Percentiles rank a stretch among this genome's conserved stretches.
These are phyloP conservation scores for Buteo buteo DNA, from an alignment of 2,113 vertebrate genomes.

Conservation along the genomic window DNA sequence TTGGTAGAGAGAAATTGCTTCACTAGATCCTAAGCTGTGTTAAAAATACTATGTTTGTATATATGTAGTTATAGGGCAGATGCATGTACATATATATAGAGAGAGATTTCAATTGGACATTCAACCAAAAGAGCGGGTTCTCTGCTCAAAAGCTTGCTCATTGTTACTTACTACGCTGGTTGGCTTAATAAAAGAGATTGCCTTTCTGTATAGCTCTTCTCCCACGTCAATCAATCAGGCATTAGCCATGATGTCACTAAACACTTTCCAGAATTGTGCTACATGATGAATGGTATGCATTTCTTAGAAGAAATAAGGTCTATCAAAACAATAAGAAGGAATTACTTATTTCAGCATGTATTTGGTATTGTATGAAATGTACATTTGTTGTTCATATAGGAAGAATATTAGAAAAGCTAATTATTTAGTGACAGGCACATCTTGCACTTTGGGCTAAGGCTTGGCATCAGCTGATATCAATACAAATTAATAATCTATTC, in stretches of 20 bases:
- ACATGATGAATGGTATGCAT: accelerated
- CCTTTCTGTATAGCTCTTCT: background rate
- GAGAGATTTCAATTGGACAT: background rate
- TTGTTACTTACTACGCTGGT: background rate
- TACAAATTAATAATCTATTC: background rate
- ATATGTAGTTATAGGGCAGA: background rate
- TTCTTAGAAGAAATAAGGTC: background rate
- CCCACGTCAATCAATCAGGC: background rate
- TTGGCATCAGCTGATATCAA: background rate
- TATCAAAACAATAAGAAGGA: background rate
- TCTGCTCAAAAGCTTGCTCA: background rate
- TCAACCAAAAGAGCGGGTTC: background rate
- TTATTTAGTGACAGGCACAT: background rate
- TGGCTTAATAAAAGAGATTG: background rate
- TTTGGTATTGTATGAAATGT: background rate
- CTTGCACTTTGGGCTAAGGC: background rate
- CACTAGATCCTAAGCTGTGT: background rate
- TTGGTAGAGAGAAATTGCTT: background rate
- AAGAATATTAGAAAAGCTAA: background rate
- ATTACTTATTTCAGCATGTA: background rate
- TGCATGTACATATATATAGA: background rate
- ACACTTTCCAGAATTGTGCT: background rate
- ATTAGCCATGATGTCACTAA: background rate
- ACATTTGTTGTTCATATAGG: background rate
- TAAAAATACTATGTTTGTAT: background rate